A percentile compares a stretch with the other conserved stretches of the same genome.
These are phyloP conservation scores for Drosophila littoralis DNA, from an alignment of 1,140 invertebrate species.

Conservation along the genomic window DNA sequence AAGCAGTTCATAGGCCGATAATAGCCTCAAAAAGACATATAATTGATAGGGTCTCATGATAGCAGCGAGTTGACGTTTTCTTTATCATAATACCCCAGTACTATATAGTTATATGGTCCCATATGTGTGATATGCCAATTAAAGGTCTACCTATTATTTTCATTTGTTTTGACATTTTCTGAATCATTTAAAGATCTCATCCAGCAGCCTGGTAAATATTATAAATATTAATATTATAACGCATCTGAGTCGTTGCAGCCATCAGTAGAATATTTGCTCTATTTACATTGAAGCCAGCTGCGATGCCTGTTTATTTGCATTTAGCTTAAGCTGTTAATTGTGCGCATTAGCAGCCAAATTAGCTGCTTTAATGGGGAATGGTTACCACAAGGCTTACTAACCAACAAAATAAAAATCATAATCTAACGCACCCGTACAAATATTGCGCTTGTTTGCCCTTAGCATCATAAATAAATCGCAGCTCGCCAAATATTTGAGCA, in stretches of 20 bases:
- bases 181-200: slow-evolving; percentile 59
- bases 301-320: slow-evolving; percentile 63
- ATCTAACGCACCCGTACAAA: slow-evolving; percentile 65
- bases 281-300: slow-evolving; percentile 60
- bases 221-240: slow-evolving; percentile 27
- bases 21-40: slow-evolving; percentile 40
- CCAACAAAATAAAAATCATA: slow-evolving; percentile 22
- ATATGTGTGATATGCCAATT: slow-evolving; percentile 53
- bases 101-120: slow-evolving; percentile 12
- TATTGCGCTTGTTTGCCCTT: slow-evolving; percentile 76
- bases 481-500: slow-evolving; percentile 64
- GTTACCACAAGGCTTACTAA: not conserved
- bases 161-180: slow-evolving; percentile 76
- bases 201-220: slow-evolving; percentile 23
- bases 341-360: slow-evolving; percentile 72
- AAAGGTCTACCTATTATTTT: slow-evolving; percentile 36
- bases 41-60: slow-evolving; percentile 58
- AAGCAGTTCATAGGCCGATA: slow-evolving; percentile 14
- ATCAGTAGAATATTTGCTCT: slow-evolving; percentile 29
- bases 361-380: slow-evolving; percentile 51
- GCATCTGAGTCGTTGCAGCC: slow-evolving; percentile 47
- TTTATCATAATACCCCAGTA: slow-evolving; percentile 18
- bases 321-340: slow-evolving; percentile 59
- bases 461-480: slow-evolving; percentile 74
- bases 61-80: slow-evolving; percentile 16